Percentiles rank a stretch among this genome's conserved stretches.
These are phyloP conservation scores for Colius striatus DNA, from an alignment of 2,113 vertebrate species.

Conservation along the genomic window DNA sequence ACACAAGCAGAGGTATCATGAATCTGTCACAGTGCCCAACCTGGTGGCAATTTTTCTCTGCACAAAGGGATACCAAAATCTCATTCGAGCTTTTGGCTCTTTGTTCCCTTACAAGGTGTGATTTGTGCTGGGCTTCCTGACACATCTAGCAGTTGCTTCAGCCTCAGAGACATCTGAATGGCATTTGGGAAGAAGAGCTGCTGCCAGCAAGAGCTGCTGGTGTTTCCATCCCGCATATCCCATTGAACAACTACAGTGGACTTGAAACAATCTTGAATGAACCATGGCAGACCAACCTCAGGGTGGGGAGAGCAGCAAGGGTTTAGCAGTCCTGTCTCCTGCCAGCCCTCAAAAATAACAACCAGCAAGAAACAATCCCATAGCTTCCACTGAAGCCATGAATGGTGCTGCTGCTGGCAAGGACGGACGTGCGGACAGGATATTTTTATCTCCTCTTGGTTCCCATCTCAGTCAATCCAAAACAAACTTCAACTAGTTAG, in stretches of 20 bases:
- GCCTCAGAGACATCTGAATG: not conserved
- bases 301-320: not conserved
- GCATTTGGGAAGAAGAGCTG: not conserved
- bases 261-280: not conserved
- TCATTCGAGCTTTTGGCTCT: not conserved
- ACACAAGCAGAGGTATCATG: not conserved
- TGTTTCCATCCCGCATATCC: not conserved
- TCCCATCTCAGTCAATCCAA: slow-evolving; percentile 30
- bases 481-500: slow-evolving; percentile 19
- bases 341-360: not conserved
- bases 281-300: not conserved
- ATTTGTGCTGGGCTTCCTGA: not conserved
- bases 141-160: not conserved
- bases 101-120: not conserved
- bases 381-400: not conserved
- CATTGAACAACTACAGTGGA: not conserved
- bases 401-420: not conserved
- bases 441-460: slow-evolving; percentile 43
- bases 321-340: not conserved
- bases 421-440: rapidly evolving
- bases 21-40: not conserved
- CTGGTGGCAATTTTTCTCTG: not conserved
- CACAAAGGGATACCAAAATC: not conserved
- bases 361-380: not conserved
- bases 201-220: not conserved